phyloP scores from a whole-genome alignment of 1,140 invertebrate species.

The Lasioglossum baleicum region DNA sequence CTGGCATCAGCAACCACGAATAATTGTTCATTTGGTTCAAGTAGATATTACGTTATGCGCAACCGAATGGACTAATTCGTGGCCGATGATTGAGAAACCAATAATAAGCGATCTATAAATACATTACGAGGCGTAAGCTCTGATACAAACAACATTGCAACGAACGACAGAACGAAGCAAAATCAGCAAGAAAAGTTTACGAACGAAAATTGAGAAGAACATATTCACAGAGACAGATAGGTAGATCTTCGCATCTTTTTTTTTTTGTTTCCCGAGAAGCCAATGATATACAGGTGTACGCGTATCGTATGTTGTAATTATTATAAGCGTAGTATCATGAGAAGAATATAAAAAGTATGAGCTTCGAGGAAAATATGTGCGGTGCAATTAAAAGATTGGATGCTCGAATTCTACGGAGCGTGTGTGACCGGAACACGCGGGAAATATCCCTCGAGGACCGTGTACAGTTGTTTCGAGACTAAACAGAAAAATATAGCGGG shows the following conservation, averaged over 20 bases:
- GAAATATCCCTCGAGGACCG: slow-evolving; percentile 1
- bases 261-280: too few species aligned
- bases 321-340: slow-evolving; percentile 22
- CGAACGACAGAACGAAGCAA: slow-evolving; percentile 71
- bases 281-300: too few species aligned
- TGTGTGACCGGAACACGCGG: slow-evolving; percentile 7
- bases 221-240: slow-evolving; percentile 4
- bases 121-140: slow-evolving; percentile 79
- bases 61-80: slow-evolving; percentile 14
- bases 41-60: background rate
- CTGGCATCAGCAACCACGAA: slow-evolving; percentile 53
- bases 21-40: background rate
- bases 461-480: background rate
- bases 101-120: slow-evolving; percentile 78
- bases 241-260: too few species aligned
- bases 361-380: background rate
- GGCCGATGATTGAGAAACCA: slow-evolving; percentile 49
- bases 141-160: slow-evolving; percentile 76
- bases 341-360: slow-evolving; percentile 2
- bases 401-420: background rate
- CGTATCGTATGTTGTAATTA: too few species aligned
- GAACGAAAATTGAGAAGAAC: background rate
- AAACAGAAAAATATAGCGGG: slow-evolving; percentile 37
- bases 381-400: background rate
- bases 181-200: slow-evolving; percentile 56